These are phyloP conservation scores for Trachelus stipa DNA, from an alignment of 2,888 invertebrate genomes.

Conservation along the genomic window DNA sequence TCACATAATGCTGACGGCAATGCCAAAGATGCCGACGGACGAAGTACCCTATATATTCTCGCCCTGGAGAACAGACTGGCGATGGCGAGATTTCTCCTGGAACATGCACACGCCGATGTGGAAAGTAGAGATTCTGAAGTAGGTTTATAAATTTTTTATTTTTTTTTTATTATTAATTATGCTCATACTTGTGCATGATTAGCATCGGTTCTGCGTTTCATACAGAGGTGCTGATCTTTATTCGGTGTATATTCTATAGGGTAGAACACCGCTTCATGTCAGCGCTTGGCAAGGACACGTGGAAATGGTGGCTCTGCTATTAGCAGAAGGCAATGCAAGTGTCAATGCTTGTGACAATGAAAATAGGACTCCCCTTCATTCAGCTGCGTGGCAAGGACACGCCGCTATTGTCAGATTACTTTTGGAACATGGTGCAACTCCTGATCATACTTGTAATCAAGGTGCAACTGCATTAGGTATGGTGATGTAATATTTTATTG, in stretches of 20 bases:
- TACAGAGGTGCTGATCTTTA: neutral
- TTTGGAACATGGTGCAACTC: conserved; percentile 82
- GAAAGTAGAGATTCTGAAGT: conserved; percentile 90
- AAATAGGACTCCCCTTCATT: conserved; percentile 90
- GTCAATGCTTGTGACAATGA: conserved; percentile 91
- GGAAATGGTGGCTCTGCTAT: conserved; percentile 89
- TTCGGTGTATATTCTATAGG: conserved; percentile 66
- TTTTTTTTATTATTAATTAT: too few species aligned
- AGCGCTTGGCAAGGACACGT: conserved; percentile 95
- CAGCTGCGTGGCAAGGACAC: conserved; percentile 96
- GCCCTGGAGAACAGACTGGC: conserved; percentile 88
- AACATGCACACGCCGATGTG: conserved; percentile 82
- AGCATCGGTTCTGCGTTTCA: neutral
- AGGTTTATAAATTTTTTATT: conserved; percentile 13
- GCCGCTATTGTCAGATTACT: conserved; percentile 84
- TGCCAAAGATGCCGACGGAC: conserved; percentile 90
- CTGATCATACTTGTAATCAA: conserved; percentile 93
- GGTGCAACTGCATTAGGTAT: conserved; percentile 91
- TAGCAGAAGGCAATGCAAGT: conserved; percentile 84
- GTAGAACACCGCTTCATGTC: conserved; percentile 89
- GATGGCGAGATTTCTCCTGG: conserved; percentile 84
- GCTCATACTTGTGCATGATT: too few species aligned
- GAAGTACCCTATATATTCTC: conserved; percentile 91
- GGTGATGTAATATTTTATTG: conserved; percentile 9
- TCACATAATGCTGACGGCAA: conserved; percentile 85